Conservation (phyloP, 2,888 invertebrate genomes). For the Nephrotoma appendiculata region DNA sequence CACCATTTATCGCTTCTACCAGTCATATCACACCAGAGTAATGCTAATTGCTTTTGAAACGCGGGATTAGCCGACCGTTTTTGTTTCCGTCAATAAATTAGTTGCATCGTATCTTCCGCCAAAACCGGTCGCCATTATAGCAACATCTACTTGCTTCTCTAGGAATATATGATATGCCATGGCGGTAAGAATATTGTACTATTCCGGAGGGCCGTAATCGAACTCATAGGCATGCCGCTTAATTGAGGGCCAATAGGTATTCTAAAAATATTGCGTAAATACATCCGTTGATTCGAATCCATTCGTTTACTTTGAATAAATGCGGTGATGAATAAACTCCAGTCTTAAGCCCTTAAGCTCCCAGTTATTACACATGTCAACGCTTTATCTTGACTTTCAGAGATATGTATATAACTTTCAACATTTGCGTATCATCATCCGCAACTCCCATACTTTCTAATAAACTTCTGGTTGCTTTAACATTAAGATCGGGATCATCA, state of each 20-base stretch:
- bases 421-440: not conserved
- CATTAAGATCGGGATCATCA: not conserved
- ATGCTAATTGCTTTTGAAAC: too few relatives aligned
- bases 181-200: conserved; percentile 91
- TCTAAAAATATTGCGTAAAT: conserved; percentile 73
- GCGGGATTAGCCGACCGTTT: conserved; percentile 51
- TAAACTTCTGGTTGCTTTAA: not conserved
- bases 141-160: conserved; percentile 75
- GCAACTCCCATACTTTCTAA: not conserved
- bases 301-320: conserved; percentile 80
- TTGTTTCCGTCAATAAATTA: conserved; percentile 71
- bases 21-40: too few relatives aligned
- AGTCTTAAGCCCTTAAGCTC: conserved; percentile 68
- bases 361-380: conserved; percentile 88
- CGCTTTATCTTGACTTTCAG: conserved; percentile 21
- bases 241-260: conserved; percentile 42
- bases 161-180: conserved; percentile 85
- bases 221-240: conserved; percentile 24
- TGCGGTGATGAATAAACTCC: conserved; percentile 97
- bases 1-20: too few relatives aligned
- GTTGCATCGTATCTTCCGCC: conserved; percentile 92
- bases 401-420: not conserved
- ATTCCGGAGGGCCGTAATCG: conserved; percentile 69
- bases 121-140: conserved; percentile 92
- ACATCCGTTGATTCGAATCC: conserved; percentile 77